These are phyloP conservation scores for Prolemur simus DNA, from an alignment of 2,113 vertebrate species.

Conservation along the genomic window DNA sequence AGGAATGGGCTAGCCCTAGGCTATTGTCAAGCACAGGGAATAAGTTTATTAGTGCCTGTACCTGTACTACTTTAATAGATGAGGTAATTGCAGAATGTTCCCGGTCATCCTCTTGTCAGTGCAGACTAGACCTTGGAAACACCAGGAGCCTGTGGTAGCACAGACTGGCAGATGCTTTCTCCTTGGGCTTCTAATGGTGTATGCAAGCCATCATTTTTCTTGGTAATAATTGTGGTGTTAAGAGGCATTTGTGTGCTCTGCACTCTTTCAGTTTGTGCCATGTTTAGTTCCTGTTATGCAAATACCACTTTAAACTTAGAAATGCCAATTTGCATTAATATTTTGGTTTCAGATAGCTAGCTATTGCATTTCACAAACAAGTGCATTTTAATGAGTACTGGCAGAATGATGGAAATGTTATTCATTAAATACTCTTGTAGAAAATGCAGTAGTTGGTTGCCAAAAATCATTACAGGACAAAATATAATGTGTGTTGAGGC, in stretches of 20 bases:
- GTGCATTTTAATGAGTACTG: conserved; percentile 87
- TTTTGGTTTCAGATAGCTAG: conserved; percentile 83
- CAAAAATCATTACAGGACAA: conserved; percentile 80
- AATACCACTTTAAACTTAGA: conserved; percentile 84
- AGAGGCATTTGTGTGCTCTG: conserved; percentile 75
- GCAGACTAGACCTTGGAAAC: background rate
- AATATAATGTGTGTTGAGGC: conserved; percentile 66
- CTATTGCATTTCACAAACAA: conserved; percentile 82
- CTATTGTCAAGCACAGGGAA: background rate
- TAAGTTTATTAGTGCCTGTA: background rate
- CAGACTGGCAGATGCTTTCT: conserved; percentile 56
- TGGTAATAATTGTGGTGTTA: conserved; percentile 63
- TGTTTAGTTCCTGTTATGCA: conserved; percentile 83
- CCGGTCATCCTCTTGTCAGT: background rate
- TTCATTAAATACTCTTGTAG: conserved; percentile 90
- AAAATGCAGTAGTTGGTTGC: conserved; percentile 82
- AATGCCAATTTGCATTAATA: conserved; percentile 85
- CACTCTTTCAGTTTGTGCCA: conserved; percentile 64
- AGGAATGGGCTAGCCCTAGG: background rate
- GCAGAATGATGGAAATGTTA: conserved; percentile 88
- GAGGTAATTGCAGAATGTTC: background rate
- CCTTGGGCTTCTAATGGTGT: conserved; percentile 26
- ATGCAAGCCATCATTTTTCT: conserved; percentile 63
- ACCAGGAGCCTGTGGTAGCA: background rate
- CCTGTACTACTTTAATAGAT: background rate